phyloP scores from a whole-genome alignment of 2,797 vertebrate genomes.

The Tiaroga cobitis region DNA sequence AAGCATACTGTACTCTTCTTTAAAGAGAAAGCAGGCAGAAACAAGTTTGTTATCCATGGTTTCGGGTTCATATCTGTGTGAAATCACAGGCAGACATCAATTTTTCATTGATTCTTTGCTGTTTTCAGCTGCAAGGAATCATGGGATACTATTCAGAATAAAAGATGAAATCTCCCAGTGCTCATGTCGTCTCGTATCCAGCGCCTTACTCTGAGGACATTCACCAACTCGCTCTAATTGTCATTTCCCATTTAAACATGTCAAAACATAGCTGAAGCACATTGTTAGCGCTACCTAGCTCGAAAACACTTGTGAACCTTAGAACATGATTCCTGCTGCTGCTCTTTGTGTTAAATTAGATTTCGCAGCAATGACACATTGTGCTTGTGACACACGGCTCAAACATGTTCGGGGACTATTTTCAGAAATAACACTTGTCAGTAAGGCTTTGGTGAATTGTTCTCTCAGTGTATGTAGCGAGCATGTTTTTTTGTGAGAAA shows the following conservation, averaged over 20 bases:
- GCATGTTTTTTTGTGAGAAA: not conserved
- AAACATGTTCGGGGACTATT: not conserved
- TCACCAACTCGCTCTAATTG: slow-evolving; percentile 21
- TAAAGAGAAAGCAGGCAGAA: not conserved
- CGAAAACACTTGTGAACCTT: not conserved
- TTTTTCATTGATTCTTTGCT: slow-evolving; percentile 17
- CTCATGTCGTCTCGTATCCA: slow-evolving; percentile 1
- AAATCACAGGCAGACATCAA: slow-evolving; percentile 19
- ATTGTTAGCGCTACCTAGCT: not conserved
- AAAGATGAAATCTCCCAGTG: slow-evolving; percentile 1
- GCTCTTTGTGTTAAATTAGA: slow-evolving; percentile 21
- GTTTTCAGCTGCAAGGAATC: not conserved
- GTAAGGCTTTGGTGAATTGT: not conserved
- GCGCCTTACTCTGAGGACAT: slow-evolving; percentile 9
- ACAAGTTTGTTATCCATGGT: not conserved
- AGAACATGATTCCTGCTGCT: not conserved
- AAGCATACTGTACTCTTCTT: slow-evolving; percentile 13
- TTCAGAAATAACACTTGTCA: not conserved
- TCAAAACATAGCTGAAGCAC: not conserved
- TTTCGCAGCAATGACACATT: not conserved
- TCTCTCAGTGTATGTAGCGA: not conserved
- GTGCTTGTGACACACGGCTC: not conserved
- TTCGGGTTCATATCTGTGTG: slow-evolving; percentile 16
- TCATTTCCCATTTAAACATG: slow-evolving; percentile 31
- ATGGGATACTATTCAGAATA: slow-evolving; percentile 9